Percentiles rank a stretch among this genome's conserved stretches.
Evolutionary conservation across 2,113 vertebrate species (phyloP).

Genomic region (Himantopus leucocephalus): DNA sequence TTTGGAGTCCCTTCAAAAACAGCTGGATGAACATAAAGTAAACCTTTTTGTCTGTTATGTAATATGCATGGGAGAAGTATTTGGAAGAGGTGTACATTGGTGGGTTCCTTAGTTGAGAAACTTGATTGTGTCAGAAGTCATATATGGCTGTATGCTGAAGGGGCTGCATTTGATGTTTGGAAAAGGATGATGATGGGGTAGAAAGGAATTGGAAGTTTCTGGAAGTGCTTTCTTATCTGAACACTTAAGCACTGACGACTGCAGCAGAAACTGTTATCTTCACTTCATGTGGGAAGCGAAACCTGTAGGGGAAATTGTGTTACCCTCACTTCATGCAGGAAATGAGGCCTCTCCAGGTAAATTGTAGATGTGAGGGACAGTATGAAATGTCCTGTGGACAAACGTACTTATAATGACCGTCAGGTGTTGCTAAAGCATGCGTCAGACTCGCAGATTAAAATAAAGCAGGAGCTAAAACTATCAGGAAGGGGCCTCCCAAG

Average conservation of each 20-base stretch:
- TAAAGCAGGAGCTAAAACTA: neutral
- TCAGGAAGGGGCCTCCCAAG: neutral
- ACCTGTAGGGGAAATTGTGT: neutral
- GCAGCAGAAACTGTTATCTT: neutral
- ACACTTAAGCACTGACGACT: neutral
- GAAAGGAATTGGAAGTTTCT: neutral
- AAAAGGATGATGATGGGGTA: neutral
- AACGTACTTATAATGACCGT: neutral
- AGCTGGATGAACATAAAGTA: slow-evolving; percentile 91
- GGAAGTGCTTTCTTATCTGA: neutral
- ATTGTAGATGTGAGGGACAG: neutral
- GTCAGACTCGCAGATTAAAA: neutral
- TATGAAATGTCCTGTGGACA: neutral
- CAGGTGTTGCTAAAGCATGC: neutral
- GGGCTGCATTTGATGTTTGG: neutral
- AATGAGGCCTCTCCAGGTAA: neutral
- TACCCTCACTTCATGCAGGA: neutral
- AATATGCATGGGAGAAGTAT: neutral
- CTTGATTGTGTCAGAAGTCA: neutral
- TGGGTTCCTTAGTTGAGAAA: neutral
- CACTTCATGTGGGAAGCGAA: neutral
- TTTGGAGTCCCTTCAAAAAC: slow-evolving; percentile 80
- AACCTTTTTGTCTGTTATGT: neutral
- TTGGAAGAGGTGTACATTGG: neutral
- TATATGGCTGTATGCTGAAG: neutral